Percentiles rank a stretch among this genome's conserved stretches.
Conservation (phyloP, 2,888 invertebrate species). For the Drosophila vallismaia region DNA sequence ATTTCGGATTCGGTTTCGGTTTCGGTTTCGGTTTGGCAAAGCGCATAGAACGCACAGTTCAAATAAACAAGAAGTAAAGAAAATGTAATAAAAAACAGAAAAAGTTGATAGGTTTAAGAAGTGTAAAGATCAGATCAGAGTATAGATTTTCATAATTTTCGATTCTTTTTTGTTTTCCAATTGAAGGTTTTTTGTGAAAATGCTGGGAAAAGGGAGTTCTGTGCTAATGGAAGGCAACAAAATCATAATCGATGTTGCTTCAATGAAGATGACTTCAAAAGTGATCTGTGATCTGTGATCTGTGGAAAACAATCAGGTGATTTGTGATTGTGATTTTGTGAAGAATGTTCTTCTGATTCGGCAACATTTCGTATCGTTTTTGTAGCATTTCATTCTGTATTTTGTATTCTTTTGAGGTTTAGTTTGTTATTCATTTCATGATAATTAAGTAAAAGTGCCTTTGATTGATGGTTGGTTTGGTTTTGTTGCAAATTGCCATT, state of each 20-base stretch:
- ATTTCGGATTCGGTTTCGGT: neutral
- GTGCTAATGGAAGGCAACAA: constrained; percentile 28
- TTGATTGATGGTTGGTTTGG: neutral
- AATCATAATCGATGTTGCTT: constrained; percentile 35
- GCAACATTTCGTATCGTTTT: neutral
- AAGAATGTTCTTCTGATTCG: constrained; percentile 8
- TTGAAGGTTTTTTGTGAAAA: constrained; percentile 1
- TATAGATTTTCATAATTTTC: constrained; percentile 16
- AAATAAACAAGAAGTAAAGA: constrained; percentile 25
- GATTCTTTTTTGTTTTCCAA: constrained; percentile 22
- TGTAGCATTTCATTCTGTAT: neutral
- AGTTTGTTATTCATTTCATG: neutral
- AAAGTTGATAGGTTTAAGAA: constrained; percentile 49
- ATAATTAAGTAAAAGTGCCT: neutral
- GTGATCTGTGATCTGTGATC: constrained; percentile 28
- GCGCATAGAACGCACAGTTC: constrained; percentile 25
- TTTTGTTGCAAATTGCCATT: no score
- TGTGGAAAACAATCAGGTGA: constrained; percentile 11
- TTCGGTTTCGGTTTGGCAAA: constrained; percentile 28
- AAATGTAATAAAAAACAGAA: constrained; percentile 39
- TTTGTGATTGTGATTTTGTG: neutral
- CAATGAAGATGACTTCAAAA: constrained; percentile 21
- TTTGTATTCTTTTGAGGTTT: no score
- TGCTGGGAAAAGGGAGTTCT: neutral
- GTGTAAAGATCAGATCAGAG: constrained; percentile 34